Percentiles rank a stretch among this genome's conserved stretches.
Conservation (phyloP, 2,888 invertebrate species). For the Melanostoma scalare region DNA sequence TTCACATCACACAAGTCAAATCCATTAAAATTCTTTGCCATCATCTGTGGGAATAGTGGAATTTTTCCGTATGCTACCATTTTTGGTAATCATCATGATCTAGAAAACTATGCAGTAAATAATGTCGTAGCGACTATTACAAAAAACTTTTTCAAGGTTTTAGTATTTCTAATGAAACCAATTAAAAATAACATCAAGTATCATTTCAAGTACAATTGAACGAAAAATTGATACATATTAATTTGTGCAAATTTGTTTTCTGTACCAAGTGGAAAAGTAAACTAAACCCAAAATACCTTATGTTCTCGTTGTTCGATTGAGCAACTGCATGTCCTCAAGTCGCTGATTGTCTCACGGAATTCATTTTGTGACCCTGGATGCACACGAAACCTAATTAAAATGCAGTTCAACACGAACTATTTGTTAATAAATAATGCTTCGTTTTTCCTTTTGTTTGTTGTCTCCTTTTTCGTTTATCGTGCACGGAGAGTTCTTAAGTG, state of each 20-base stretch:
- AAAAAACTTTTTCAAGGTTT: constrained; percentile 13
- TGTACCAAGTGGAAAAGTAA: too few species aligned
- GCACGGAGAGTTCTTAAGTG: constrained; percentile 41
- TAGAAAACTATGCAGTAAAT: constrained; percentile 2
- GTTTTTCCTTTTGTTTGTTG: background rate
- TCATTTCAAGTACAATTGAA: constrained; percentile 30
- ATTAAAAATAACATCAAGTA: constrained; percentile 2
- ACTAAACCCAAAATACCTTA: constrained; percentile 1
- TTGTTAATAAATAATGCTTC: constrained; percentile 36
- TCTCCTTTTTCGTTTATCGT: constrained; percentile 20
- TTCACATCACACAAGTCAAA: too few species aligned
- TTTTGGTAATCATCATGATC: constrained; percentile 18
- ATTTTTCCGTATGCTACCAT: background rate
- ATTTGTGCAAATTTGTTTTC: too few species aligned
- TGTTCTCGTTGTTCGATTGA: background rate
- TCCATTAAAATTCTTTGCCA: too few species aligned
- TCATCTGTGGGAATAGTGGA: too few species aligned
- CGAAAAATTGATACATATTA: background rate
- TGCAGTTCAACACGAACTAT: constrained; percentile 51
- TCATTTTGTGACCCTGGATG: constrained; percentile 16
- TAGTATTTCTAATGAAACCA: constrained; percentile 1
- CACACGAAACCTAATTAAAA: constrained; percentile 46
- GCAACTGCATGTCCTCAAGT: background rate
- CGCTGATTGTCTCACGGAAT: background rate
- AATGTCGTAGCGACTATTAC: constrained; percentile 2